Conservation (phyloP, 2,113 vertebrate species). For the Heterotis niloticus region DNA sequence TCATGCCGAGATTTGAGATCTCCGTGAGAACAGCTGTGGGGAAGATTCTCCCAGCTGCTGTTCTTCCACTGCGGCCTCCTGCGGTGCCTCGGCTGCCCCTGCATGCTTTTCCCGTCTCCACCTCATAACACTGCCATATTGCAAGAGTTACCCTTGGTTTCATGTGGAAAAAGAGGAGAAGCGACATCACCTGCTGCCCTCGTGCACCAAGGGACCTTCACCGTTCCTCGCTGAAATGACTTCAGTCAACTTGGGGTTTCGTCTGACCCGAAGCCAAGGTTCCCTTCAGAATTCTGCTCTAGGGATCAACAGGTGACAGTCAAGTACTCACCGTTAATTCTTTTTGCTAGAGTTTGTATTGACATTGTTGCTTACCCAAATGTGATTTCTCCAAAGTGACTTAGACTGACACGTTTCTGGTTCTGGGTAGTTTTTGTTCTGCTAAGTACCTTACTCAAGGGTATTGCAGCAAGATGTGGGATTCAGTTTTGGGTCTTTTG, state of each 20-base stretch:
- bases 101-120: constrained; percentile 37
- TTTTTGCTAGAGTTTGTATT: no score
- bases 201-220: background rate
- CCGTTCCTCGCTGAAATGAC: background rate
- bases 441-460: no score
- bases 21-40: constrained; percentile 46
- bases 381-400: no score
- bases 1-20: constrained; percentile 24
- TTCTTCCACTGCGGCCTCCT: background rate
- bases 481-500: no score
- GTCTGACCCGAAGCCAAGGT: constrained; percentile 8
- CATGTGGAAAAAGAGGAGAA: background rate
- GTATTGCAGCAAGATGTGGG: no score
- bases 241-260: background rate
- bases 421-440: no score
- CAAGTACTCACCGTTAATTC: no score
- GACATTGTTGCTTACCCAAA: no score
- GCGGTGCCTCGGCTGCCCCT: constrained; percentile 40
- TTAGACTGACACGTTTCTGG: no score
- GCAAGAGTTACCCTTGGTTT: background rate
- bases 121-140: no score
- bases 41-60: constrained; percentile 33
- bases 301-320: no score
- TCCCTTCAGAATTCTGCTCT: constrained; percentile 3
- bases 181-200: background rate